Conservation (phyloP, 2,888 invertebrate species). For the Drosophila bunnanda region DNA sequence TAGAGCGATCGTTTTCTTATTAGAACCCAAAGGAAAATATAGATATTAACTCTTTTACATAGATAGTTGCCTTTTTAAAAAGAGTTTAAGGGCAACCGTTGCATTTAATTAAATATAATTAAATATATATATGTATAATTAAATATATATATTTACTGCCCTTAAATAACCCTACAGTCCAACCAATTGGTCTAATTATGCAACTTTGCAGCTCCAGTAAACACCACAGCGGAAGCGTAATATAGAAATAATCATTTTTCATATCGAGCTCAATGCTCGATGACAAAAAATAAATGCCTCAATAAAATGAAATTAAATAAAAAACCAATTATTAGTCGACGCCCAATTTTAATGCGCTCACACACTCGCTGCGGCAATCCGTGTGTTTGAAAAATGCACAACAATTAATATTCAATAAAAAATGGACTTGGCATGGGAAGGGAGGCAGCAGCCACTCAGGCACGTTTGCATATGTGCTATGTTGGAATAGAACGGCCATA, state of each 20-base stretch:
- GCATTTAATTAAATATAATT: not conserved
- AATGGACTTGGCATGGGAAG: conserved; percentile 16
- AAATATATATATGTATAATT: no score
- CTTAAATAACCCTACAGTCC: not conserved
- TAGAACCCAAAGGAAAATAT: not conserved
- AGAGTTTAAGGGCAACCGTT: not conserved
- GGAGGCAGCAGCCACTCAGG: conserved; percentile 24
- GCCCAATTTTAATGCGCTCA: conserved; percentile 61
- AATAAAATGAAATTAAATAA: conserved; percentile 54
- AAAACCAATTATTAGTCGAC: conserved; percentile 65
- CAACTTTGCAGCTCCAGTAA: conserved; percentile 11
- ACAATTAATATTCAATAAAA: conserved; percentile 69
- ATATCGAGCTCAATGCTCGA: not conserved
- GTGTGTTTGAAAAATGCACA: conserved; percentile 61
- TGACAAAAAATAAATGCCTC: conserved; percentile 33
- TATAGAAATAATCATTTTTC: conserved; percentile 37
- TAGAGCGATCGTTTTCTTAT: no score
- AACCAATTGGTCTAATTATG: not conserved
- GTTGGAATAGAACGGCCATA: conserved; percentile 42
- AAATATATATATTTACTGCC: not conserved
- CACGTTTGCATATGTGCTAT: conserved; percentile 55
- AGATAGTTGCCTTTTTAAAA: not conserved
- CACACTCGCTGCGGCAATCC: conserved; percentile 3
- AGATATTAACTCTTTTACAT: not conserved
- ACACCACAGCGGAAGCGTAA: conserved; percentile 8